Evolutionary conservation across 1,140 invertebrate genomes (phyloP), one percentile per base, ranked within the genome.

Genomic region (Drosophila arizonae): DNA sequence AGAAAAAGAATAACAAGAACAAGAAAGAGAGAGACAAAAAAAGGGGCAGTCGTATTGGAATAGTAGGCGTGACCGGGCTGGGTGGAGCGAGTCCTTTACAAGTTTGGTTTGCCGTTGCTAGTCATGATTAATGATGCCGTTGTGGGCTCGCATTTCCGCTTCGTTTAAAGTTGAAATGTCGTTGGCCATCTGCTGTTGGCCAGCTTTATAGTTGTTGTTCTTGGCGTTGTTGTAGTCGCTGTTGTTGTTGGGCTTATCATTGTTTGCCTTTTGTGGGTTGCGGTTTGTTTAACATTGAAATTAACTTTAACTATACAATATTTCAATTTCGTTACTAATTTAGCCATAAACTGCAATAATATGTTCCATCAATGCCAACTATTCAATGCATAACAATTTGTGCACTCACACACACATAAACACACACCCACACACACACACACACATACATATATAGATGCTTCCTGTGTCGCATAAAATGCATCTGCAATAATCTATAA

Each of bases 151-250:
- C 76, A 86, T 87, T 86, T 86, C 81, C 81, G 82, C 64, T 86
- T 87, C 82, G 82, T 81, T 86, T 87, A 87, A 86, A 87, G 82
- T 86, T 86, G 76, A 87, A 86, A 87, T 75, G 82, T 69, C 72
- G 71, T 58, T 61, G 78, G 70, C 74, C 74, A 77, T 70, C 77
- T 80, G 77, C 56, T 61, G 50, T 45, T 50, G 8, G 8, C 43
- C 21, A 39, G 51, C 30, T 46, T 39, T 36, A 8, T 46, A 21
- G 1, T 15, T n/a, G 13, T 17, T 45, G 5, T 5, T 45, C 6
- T 8, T 15, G 5, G 5, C 30, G 39, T 41, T 56, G 43, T 48
- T 54, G 36, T 56, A 54, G 54, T 56, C 50, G 17, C n/a, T 33
- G 21, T 3, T 36, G n/a, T 13, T 45, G 26, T 33, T 67, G 30